Base-by-base conservation (phyloP, 2,113 vertebrate species). In the Equus przewalskii region DNA sequence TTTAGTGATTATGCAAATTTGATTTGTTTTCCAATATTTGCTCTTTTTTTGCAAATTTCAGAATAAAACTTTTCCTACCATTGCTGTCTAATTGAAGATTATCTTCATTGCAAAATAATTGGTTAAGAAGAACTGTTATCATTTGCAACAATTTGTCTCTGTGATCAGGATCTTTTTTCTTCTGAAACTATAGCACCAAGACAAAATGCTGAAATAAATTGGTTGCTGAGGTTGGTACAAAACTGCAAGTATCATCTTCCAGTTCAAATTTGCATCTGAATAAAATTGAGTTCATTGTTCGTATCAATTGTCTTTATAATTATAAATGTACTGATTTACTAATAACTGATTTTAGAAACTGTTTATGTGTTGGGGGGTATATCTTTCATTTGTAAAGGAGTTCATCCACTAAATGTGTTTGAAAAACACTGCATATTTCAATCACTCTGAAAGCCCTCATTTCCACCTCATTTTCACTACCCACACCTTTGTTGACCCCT, bases 91-190 rank as follows among this genome's bases (percentile, higher is more conserved):
- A n/a, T 60, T 85, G 22, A 67, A 96, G 24, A 78, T 70, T 24
- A 33, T 62, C 19, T n/a, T 96, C 30, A 58, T 7, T 49, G 11
- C 19, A 44, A 91, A 80, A 18, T 44, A 89, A 7, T 56, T 80
- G 73, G n/a, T 76, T 75, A n/a, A 51, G 84, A 84, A 72, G 46
- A 60, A 41, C 36, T 36, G 41, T 64, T 60, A n/a, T 69, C 58
- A 69, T 88, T 96, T 93, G 14, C 76, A 95, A 46, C 15, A 79
- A 10, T 28, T 83, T 96, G 8, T 76, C 41, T 58, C 44, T 69
- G 41, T 70, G 46, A 81, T 15, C 16, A 81, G 36, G 15, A 69
- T 56, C 76, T 81, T n/a, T 89, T 82, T 67, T 93, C 28, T 30
- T 94, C 87, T 70, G 54, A 76, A 93, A 79, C 7, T 58, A 19